Evolutionary conservation across 2,888 invertebrate genomes (phyloP), one percentile per base, ranked within the genome.

Genomic region (Sympetrum striolatum): DNA sequence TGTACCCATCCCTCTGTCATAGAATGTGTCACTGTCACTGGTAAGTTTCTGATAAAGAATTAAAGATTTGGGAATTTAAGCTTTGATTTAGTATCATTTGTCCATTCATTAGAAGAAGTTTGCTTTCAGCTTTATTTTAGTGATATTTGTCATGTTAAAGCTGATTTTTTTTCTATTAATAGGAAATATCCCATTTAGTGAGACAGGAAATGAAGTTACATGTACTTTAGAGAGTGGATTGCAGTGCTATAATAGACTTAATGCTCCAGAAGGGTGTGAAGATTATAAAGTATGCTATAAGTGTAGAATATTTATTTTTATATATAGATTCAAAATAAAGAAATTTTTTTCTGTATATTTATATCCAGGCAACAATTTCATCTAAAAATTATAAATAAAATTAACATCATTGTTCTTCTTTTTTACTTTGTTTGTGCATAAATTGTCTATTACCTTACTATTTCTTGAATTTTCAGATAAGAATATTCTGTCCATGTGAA

Each of bases 1-100:
- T 90, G 90, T 90, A 91, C 92, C 12, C 48, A 91, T 48, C 90
- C 90, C 2, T 64, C 90, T 25, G 25, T 18, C 6, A 82, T 91
- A 44, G 82, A 91, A 31, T 91, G 91, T 73, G 64, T 64, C 5
- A 90, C 91, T 44, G 91, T 91, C 5, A 80, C 44, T 53, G 91
- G 91, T 91, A 60, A 39, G 90, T 25, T 48, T 22, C n/a, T 60
- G 18, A 10, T 15, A 35, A 39, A 31, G 18, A 35, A n/a, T 22
- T n/a, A 6, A 18, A 37, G 1, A n/a, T n/a, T n/a, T n/a, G n/a
- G n/a, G n/a, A n/a, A 22, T 86, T 86, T 8, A 1, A 8, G 14
- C 10, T 6, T 22, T 2, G 0, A 31, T 73, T 73, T 25, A 3
- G 12, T 4, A 5, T 12, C 31, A 25, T 14, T 25, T 25, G 8